A percentile compares a stretch with the other conserved stretches of the same genome.
These are phyloP conservation scores for Erebia palarica DNA, from an alignment of 2,888 invertebrate species.

Conservation along the genomic window DNA sequence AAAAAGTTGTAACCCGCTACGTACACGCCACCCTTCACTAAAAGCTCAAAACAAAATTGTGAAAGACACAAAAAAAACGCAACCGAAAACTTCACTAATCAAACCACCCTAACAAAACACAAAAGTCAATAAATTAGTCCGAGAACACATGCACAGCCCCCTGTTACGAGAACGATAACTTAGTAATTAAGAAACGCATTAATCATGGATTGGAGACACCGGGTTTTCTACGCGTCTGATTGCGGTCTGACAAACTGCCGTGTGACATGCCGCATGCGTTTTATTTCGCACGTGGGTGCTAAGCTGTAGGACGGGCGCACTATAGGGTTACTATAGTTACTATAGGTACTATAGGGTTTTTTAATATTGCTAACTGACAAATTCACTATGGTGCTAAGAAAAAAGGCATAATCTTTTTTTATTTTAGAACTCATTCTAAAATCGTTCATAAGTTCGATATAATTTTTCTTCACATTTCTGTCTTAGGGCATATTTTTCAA, in stretches of 20 bases:
- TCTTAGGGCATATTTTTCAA: too few species aligned
- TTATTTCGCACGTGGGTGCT: slow-evolving; percentile 54
- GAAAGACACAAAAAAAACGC: slow-evolving; percentile 34
- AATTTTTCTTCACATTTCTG: too few species aligned
- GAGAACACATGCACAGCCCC: slow-evolving; percentile 73
- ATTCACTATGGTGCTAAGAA: too few species aligned
- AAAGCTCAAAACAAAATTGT: slow-evolving; percentile 13
- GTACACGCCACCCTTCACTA: slow-evolving; percentile 7
- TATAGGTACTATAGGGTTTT: too few species aligned
- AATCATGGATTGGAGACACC: slow-evolving; percentile 73
- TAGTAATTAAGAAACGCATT: slow-evolving; percentile 81
- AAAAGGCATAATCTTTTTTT: too few species aligned
- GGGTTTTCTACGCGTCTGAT: slow-evolving; percentile 59
- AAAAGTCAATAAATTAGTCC: slow-evolving; percentile 76
- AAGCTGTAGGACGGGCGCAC: slow-evolving; percentile 45
- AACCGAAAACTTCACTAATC: slow-evolving; percentile 46
- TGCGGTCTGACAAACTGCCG: slow-evolving; percentile 74
- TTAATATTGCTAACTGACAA: neutral
- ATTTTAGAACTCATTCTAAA: too few species aligned
- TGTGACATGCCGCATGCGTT: slow-evolving; percentile 60
- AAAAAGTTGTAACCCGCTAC: neutral
- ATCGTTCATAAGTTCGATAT: too few species aligned
- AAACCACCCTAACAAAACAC: slow-evolving; percentile 51
- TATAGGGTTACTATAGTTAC: too few species aligned
- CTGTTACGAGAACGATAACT: slow-evolving; percentile 65